Conservation (phyloP, 2,113 vertebrate genomes). For the rat (Rattus norvegicus) region DNA sequence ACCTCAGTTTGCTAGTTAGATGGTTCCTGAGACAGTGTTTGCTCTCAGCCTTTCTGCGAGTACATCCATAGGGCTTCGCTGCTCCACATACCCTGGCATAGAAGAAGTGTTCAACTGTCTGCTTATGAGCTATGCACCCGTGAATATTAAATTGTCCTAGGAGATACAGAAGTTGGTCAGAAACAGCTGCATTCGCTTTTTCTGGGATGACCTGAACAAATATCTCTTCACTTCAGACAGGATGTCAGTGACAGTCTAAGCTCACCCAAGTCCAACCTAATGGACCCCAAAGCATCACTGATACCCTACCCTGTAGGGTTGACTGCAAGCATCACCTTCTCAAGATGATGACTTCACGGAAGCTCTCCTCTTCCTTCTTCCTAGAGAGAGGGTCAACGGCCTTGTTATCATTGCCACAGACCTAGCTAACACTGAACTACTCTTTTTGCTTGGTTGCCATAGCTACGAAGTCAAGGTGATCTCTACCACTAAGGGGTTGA, state of each 20-base stretch:
- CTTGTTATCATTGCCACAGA: no score
- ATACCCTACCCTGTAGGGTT: no score
- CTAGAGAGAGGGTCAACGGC: not conserved
- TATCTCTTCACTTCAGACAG: not conserved
- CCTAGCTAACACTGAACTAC: not conserved
- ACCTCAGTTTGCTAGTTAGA: not conserved
- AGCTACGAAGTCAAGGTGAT: not conserved
- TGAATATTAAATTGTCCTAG: not conserved
- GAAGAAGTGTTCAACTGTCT: no score
- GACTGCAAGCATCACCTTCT: not conserved
- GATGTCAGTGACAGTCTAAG: not conserved
- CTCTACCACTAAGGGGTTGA: not conserved
- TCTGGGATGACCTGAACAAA: not conserved
- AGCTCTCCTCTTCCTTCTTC: not conserved
- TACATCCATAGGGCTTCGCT: not conserved
- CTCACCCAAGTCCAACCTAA: not conserved
- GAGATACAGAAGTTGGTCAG: not conserved
- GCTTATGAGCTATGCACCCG: not conserved
- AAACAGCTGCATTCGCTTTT: not conserved
- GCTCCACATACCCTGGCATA: not conserved
- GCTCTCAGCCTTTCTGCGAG: not conserved
- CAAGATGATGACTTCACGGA: not conserved
- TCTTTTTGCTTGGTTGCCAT: not conserved
- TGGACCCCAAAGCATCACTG: not conserved
- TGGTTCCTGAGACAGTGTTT: not conserved